Evolutionary conservation across 2,797 vertebrate genomes (phyloP).

Genomic region (Potorous gilbertii): DNA sequence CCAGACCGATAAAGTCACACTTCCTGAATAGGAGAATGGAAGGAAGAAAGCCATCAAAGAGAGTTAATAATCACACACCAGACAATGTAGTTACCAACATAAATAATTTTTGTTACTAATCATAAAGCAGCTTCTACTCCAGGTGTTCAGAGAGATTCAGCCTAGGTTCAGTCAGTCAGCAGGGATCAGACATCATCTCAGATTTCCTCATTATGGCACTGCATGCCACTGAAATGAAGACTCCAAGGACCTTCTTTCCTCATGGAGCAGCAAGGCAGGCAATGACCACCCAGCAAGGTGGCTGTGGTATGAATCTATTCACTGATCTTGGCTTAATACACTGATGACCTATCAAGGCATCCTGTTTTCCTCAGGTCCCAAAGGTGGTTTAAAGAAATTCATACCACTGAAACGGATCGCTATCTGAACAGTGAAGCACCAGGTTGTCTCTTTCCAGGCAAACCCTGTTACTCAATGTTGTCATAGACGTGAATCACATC

Average conservation of each 20-base stretch:
- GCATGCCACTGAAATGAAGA: background rate
- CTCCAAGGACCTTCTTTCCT: constrained; percentile 5
- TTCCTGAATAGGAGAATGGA: constrained; percentile 31
- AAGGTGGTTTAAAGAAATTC: background rate
- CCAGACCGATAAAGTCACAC: background rate
- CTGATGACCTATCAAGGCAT: background rate
- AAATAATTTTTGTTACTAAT: constrained; percentile 37
- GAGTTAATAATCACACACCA: constrained; percentile 55
- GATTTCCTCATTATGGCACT: background rate
- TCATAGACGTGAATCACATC: constrained; percentile 92
- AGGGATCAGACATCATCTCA: constrained; percentile 28
- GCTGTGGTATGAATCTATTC: background rate
- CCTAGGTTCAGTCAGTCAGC: background rate
- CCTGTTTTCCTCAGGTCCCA: background rate
- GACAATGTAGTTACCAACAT: constrained; percentile 20
- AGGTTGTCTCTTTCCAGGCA: accelerated
- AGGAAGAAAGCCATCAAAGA: constrained; percentile 23
- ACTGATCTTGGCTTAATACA: background rate
- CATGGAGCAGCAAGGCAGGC: background rate
- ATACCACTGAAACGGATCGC: background rate
- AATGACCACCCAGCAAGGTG: background rate
- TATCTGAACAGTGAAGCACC: background rate
- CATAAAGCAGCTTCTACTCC: constrained; percentile 27
- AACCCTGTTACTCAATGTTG: constrained; percentile 87
- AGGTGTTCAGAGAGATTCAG: background rate